These are phyloP conservation scores for Lethocerus indicus DNA, from an alignment of 1,140 invertebrate genomes.

Conservation along the genomic window DNA sequence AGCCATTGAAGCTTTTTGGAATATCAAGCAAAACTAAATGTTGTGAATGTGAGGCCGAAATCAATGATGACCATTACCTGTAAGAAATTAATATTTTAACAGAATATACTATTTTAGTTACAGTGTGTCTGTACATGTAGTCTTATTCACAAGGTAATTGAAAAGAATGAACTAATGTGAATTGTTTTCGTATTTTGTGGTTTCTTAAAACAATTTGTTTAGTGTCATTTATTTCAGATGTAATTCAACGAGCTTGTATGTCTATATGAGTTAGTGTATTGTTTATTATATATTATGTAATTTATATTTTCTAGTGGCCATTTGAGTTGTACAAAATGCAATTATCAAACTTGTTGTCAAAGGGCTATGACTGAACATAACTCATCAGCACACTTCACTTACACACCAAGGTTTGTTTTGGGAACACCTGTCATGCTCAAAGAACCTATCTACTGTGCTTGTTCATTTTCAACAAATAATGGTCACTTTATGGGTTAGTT, in stretches of 20 bases:
- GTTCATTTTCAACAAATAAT: background rate
- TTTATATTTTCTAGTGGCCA: background rate
- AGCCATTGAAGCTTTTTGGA: too few relatives aligned
- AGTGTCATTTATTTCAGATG: background rate
- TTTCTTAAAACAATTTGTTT: background rate
- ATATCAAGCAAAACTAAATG: too few relatives aligned
- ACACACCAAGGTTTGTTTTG: background rate
- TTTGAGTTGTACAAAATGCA: slow-evolving; percentile 2
- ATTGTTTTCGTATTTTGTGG: background rate
- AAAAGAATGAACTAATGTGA: background rate
- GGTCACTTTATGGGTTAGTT: slow-evolving; percentile 4
- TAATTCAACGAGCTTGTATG: background rate
- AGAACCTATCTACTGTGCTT: background rate
- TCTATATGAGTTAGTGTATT: background rate
- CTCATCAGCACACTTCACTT: background rate
- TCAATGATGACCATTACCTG: too few relatives aligned
- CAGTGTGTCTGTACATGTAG: too few relatives aligned
- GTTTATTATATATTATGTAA: background rate
- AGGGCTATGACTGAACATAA: slow-evolving; percentile 4
- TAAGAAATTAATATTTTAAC: too few relatives aligned
- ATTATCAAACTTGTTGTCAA: slow-evolving; percentile 2
- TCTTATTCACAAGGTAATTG: background rate
- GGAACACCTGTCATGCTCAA: background rate
- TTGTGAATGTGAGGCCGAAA: too few relatives aligned
- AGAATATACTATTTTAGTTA: too few relatives aligned